Evolutionary conservation across 2,888 invertebrate species (phyloP), one percentile per base, ranked within the genome.

Genomic region (Phengaris arion): DNA sequence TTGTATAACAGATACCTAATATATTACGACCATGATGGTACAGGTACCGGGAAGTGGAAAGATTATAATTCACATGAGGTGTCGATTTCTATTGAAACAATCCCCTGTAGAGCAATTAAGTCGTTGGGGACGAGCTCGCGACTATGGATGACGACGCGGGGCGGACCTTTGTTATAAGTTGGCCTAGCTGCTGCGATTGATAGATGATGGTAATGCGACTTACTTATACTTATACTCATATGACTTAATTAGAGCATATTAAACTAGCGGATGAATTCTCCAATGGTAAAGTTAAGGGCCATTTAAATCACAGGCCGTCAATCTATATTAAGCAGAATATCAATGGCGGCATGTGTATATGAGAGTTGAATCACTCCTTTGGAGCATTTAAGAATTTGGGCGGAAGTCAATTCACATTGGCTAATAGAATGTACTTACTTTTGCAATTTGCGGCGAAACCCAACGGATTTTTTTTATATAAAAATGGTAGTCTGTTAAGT

Each of bases 81-180:
- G 64, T 64, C 64, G 64, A 64, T 45, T 64, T 35, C 13, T 64
- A 64, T 64, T 64, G 35, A 35, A 64, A 64, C 45, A 13, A 64
- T 64, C 35, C 64, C 64, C 35, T 35, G 64, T 64, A 12, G 35
- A 35, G 13, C 64, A 64, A 64, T 64, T 35, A 13, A 64, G 64
- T 35, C 35, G 35, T 12, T 45, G 64, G 35, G 22, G 35, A 35
- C 64, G 12, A 9, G n/a, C 35, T 64, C 64, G 35, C 64, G 35
- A 35, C 64, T 64, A 64, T 64, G 35, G 64, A 35, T 64, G 35
- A 64, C 35, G 35, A 64, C 64, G 9, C 12, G 64, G 35, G 35
- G 12, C 64, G 64, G 64, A 64, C 64, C 64, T 35, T 35, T 64
- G 64, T 64, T 64, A 22, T 59, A 35, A 22, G 22, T 22, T 22